A percentile compares a stretch with the other conserved stretches of the same genome.
phyloP scores from a whole-genome alignment of 2,888 invertebrate genomes.

The Acanthococcus lagerstroemiae region DNA sequence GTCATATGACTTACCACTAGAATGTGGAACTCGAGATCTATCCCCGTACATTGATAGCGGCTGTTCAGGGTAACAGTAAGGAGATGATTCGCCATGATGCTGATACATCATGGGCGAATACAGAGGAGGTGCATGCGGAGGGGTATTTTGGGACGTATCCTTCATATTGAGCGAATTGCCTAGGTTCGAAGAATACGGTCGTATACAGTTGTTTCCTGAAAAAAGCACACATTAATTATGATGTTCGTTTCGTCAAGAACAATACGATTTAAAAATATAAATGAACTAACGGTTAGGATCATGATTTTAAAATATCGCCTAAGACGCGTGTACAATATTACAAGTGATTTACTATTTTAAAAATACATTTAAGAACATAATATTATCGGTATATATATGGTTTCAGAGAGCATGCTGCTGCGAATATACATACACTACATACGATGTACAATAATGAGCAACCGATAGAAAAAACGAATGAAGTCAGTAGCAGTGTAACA shows the following conservation, averaged over 20 bases:
- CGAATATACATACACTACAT: too few species aligned
- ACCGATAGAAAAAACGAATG: too few species aligned
- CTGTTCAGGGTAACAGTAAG: conserved; percentile 30
- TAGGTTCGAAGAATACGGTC: conserved; percentile 23
- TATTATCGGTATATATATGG: too few species aligned
- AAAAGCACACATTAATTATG: conserved; percentile 23
- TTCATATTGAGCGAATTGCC: conserved; percentile 20
- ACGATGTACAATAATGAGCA: too few species aligned
- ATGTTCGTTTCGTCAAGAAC: conserved; percentile 6
- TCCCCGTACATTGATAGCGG: conserved; percentile 26
- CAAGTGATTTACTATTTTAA: too few species aligned
- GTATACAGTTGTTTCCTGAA: conserved; percentile 25
- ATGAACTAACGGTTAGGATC: too few species aligned
- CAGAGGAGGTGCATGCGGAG: conserved; percentile 20
- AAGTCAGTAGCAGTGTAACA: too few species aligned
- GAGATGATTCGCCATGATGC: conserved; percentile 24
- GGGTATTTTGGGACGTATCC: conserved; percentile 17
- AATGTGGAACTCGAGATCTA: conserved; percentile 35
- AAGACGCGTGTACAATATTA: too few species aligned
- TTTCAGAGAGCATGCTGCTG: too few species aligned
- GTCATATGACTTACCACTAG: conserved; percentile 38
- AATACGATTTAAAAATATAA: too few species aligned
- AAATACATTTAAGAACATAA: too few species aligned
- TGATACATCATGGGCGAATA: conserved; percentile 30
- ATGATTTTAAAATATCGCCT: too few species aligned